phyloP scores from a whole-genome alignment of 1,140 invertebrate genomes.

The Oncopodura yosiiana region DNA sequence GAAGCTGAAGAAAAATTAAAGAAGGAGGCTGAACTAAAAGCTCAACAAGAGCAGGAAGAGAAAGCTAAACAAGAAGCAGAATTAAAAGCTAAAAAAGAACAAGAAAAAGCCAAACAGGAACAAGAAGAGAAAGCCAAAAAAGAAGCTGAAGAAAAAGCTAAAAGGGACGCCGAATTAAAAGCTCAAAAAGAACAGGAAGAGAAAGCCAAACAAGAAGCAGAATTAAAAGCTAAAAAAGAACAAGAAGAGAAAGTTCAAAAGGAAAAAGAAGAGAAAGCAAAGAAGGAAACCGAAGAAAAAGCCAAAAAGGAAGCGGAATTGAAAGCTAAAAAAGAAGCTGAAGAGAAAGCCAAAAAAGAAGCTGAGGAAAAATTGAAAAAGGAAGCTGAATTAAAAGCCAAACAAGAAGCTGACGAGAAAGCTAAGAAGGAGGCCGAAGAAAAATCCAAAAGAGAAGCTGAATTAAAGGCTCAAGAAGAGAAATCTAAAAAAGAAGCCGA shows the following conservation, averaged over 20 bases:
- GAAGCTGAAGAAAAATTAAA: not conserved
- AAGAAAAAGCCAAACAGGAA: not conserved
- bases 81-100: conserved; percentile 8
- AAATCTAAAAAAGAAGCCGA: not conserved
- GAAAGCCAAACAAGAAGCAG: conserved; percentile 31
- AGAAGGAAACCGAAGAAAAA: conserved; percentile 8
- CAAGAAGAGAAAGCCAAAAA: conserved; percentile 11
- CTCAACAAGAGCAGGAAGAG: not conserved
- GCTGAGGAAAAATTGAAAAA: no score
- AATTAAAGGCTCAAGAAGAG: conserved; percentile 33
- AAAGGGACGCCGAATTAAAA: conserved; percentile 25
- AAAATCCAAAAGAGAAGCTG: conserved; percentile 30
- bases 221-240: conserved; percentile 13
- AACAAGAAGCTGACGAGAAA: conserved; percentile 18
- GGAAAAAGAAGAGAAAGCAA: conserved; percentile 32
- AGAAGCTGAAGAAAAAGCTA: conserved; percentile 29
- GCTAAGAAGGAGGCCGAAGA: conserved; percentile 7
- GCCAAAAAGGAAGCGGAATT: conserved; percentile 10
- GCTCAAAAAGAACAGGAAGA: conserved; percentile 22
- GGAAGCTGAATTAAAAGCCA: conserved; percentile 10
- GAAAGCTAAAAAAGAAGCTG: conserved; percentile 9
- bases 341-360: conserved; percentile 3
- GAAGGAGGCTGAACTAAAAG: not conserved
- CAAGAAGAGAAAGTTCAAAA: conserved; percentile 10
- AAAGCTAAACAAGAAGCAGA: conserved; percentile 3